Conservation (phyloP, 2,888 invertebrate species). For the Zaprionus lineosus region DNA sequence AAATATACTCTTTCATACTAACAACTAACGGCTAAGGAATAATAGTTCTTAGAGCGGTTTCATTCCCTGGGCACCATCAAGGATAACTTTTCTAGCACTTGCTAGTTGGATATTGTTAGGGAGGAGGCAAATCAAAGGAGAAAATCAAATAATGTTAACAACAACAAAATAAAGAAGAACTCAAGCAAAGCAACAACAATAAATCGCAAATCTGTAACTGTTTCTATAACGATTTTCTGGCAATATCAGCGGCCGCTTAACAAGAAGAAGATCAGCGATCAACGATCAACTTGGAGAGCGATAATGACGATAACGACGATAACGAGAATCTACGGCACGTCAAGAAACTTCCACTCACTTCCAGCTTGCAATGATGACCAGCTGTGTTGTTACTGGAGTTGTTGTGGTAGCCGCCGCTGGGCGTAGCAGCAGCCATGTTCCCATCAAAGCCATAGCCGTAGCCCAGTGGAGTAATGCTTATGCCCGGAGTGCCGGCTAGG, state of each 20-base stretch:
- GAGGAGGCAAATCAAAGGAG: not conserved
- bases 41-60: too few species aligned
- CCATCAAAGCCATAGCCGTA: constrained; percentile 43
- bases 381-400: constrained; percentile 18
- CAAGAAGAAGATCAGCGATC: not conserved
- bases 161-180: not conserved
- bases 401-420: constrained; percentile 24
- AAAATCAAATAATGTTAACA: not conserved
- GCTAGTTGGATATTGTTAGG: not conserved
- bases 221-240: too few species aligned
- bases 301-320: not conserved
- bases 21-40: too few species aligned
- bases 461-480: constrained; percentile 68
- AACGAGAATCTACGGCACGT: not conserved
- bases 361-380: constrained; percentile 69
- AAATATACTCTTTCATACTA: not conserved
- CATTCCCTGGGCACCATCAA: not conserved
- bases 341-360: constrained; percentile 68
- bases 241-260: constrained; percentile 13
- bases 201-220: constrained; percentile 45
- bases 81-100: not conserved
- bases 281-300: not conserved
- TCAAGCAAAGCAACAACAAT: constrained; percentile 48
- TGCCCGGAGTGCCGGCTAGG: constrained; percentile 76
- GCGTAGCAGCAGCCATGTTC: constrained; percentile 37